Conservation (phyloP, 1,140 invertebrate species). For the Pectinophora gossypiella region DNA sequence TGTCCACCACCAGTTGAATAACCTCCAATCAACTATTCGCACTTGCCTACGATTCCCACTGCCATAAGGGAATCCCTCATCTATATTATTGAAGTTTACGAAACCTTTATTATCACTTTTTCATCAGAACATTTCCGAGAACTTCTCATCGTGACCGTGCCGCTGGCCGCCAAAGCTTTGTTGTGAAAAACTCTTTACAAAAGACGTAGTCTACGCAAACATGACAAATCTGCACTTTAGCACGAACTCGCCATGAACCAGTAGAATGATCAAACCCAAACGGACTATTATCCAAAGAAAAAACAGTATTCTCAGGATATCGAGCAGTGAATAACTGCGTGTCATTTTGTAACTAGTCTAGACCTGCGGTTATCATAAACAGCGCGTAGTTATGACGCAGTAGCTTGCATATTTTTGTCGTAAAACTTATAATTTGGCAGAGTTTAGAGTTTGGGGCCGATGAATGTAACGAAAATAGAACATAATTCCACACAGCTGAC, state of each 20-base stretch:
- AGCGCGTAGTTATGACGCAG: constrained; percentile 31
- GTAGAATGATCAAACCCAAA: too few relatives aligned
- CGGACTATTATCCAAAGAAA: too few relatives aligned
- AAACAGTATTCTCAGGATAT: too few relatives aligned
- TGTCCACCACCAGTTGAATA: constrained; percentile 68
- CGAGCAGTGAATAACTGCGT: too few relatives aligned
- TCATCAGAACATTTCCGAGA: too few relatives aligned
- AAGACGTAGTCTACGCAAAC: too few relatives aligned
- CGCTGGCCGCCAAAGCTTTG: too few relatives aligned
- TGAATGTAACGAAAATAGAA: constrained; percentile 56
- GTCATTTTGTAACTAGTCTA: too few relatives aligned
- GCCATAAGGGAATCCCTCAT: not conserved
- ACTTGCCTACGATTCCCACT: constrained; percentile 48
- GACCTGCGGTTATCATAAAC: constrained; percentile 16
- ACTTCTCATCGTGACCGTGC: too few relatives aligned
- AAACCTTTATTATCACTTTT: not conserved
- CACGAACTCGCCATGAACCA: too few relatives aligned
- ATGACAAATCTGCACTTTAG: too few relatives aligned
- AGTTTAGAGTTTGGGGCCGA: constrained; percentile 46
- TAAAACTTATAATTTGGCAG: constrained; percentile 69
- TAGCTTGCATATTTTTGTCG: constrained; percentile 54
- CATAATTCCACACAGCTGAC: constrained; percentile 50
- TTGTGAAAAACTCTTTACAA: too few relatives aligned
- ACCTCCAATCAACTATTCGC: constrained; percentile 73
- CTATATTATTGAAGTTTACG: not conserved